These are phyloP conservation scores for Hycleus cichorii DNA, from an alignment of 1,140 invertebrate species.

Conservation along the genomic window DNA sequence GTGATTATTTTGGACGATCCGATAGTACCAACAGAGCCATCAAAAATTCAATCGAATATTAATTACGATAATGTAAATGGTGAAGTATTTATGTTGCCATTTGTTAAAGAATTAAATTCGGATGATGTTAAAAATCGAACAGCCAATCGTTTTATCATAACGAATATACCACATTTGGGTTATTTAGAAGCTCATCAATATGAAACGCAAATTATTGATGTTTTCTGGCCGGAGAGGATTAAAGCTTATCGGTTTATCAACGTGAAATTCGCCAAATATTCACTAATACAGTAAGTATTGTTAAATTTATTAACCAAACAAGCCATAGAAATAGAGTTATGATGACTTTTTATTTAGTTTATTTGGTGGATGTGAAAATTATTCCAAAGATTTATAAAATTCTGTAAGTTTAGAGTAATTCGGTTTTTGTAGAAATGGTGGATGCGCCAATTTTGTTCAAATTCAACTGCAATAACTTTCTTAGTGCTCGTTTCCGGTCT, in stretches of 20 bases:
- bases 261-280: conserved; percentile 17
- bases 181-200: conserved; percentile 27
- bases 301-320: not conserved
- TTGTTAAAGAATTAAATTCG: conserved; percentile 13
- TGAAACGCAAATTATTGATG: conserved; percentile 19
- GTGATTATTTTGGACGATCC: too few relatives aligned
- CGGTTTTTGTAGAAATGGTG: too few relatives aligned
- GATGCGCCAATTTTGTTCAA: too few relatives aligned
- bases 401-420: too few relatives aligned
- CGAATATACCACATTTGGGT: conserved; percentile 30
- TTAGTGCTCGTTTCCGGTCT: too few relatives aligned
- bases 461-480: too few relatives aligned
- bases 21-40: too few relatives aligned
- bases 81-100: conserved; percentile 7
- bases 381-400: too few relatives aligned
- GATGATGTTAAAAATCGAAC: not conserved
- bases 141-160: conserved; percentile 24
- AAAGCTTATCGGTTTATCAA: conserved; percentile 27
- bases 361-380: too few relatives aligned
- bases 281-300: conserved; percentile 1
- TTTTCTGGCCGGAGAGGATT: conserved; percentile 28
- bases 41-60: not conserved
- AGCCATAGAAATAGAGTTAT: too few relatives aligned
- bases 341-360: too few relatives aligned
- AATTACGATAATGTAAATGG: conserved; percentile 1